phyloP scores from a whole-genome alignment of 2,797 vertebrate genomes.

The Graptemys geographica region DNA sequence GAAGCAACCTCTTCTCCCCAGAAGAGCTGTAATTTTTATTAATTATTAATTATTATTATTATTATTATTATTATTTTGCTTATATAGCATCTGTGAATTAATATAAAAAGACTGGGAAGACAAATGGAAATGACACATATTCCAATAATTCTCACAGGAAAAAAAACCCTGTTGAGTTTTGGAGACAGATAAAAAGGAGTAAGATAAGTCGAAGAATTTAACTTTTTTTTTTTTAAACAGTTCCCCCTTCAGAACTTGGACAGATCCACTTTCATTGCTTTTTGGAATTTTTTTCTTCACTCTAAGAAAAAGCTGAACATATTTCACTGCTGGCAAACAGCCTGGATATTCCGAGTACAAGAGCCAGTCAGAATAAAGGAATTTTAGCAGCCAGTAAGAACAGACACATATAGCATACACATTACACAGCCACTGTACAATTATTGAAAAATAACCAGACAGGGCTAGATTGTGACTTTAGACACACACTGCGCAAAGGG shows the following conservation, averaged over 20 bases:
- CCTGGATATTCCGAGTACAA: background rate
- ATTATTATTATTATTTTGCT: background rate
- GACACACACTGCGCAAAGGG: background rate
- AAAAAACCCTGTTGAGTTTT: background rate
- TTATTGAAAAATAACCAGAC: background rate
- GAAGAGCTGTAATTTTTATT: background rate
- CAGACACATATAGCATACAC: fast-evolving
- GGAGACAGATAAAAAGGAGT: background rate
- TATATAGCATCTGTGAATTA: background rate
- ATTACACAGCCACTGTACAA: background rate
- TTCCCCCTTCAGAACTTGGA: background rate
- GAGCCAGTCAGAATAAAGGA: background rate
- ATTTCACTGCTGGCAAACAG: background rate
- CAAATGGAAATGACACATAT: background rate
- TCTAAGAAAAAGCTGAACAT: background rate
- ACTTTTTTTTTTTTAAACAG: background rate
- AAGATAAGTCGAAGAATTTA: background rate
- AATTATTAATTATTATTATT: too few species aligned
- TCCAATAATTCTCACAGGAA: background rate
- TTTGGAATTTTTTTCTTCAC: background rate
- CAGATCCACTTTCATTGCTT: background rate
- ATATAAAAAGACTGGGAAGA: background rate
- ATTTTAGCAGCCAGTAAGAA: background rate
- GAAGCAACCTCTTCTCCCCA: background rate
- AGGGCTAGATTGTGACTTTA: background rate